Evolutionary conservation across 2,113 vertebrate species (phyloP), one percentile per base, ranked within the genome.

Genomic region (Pterocles orientalis): DNA sequence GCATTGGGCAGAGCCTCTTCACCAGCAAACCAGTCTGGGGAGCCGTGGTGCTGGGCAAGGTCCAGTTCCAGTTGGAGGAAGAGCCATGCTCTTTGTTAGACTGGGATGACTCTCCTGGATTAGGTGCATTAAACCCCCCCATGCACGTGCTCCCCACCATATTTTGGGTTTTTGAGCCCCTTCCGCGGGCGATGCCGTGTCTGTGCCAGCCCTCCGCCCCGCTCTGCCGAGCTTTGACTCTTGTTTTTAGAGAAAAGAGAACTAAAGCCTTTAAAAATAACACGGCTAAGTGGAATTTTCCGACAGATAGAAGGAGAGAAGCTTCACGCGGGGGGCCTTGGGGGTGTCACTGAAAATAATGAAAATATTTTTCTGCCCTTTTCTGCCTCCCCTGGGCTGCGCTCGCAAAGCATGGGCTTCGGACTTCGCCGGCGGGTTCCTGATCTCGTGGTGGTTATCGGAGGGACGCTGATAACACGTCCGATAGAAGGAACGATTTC

Each of bases 71-170:
- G 36, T 3, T 36, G 28, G 39, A 54, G 54, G 23, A 47, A 23
- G 3, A 28, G n/a, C 64, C 6, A 0, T 12, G 45, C 71, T 75
- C 68, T 39, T 71, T 75, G 34, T 68, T 60, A 25, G 34, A 2
- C 56, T n/a, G 64, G 43, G 72, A 17, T 83, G 48, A 4, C n/a
- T 53, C 15, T 41, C 53, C 58, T 10, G 31, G 25, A 7, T 3
- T 3, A 3, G 62, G 29, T 5, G 43, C 11, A 0, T 33, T 28
- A 41, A 86, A 90, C 4, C 9, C 31, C 60, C 33, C 28, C 11
- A 2, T 1, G 3, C 1, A 6, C 3, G 1, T 41, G 12, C 41
- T 69, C 0, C 0, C 28, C 15, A 0, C 31, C 3, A 0, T 25
- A 2, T 12, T 50, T 66, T 7, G 39, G 34, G 51, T 18, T 89